Evolutionary conservation across 1,140 invertebrate genomes (phyloP), one percentile per base, ranked within the genome.

Genomic region (Homalodisca vitripennis): DNA sequence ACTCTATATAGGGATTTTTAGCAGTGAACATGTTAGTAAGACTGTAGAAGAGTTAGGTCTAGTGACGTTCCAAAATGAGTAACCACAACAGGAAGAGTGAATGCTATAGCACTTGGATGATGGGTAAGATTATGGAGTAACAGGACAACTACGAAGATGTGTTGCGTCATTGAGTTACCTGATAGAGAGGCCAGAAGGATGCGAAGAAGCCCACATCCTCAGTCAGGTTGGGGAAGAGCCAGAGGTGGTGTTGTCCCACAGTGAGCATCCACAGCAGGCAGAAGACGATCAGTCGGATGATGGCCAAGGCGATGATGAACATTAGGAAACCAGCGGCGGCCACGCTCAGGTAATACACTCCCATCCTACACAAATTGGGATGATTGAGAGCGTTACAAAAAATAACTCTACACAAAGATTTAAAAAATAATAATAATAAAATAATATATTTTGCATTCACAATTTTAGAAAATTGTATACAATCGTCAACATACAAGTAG

Each of bases 171-270:
- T 17, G 17, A 41, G 34, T 41, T 80, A 94, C 92, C 80, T 92
- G 92, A 84, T 98, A 99, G 1, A 98, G 83, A 29, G 98, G 98
- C 90, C 94, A 95, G 82, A 99, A 99, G 0, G 97, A 98, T 47
- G 97, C 97, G 69, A 99, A 93, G 84, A 99, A 98, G 34, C 98
- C 96, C 55, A 98, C 97, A 82, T 99, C 98, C 81, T 99, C 97
- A 1, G 96, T 98, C 24, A 99, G 84, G 84, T 99, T 99, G 0
- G 98, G 98, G 70, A 99, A 84, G 63, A 99, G 85, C 96, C 97
- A 99, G 64, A 99, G 86, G 78, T 98, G 95, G 81, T 98, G 91
- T 78, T 91, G 88, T 1, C 97, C 95, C 66, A 96, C 82, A 0
- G 95, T 95, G 0, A 94, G 73, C 0, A 91, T 76, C 95, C 97